Evolutionary conservation across 2,888 invertebrate genomes (phyloP), one percentile per base, ranked within the genome.

Genomic region (Meteorus colon): DNA sequence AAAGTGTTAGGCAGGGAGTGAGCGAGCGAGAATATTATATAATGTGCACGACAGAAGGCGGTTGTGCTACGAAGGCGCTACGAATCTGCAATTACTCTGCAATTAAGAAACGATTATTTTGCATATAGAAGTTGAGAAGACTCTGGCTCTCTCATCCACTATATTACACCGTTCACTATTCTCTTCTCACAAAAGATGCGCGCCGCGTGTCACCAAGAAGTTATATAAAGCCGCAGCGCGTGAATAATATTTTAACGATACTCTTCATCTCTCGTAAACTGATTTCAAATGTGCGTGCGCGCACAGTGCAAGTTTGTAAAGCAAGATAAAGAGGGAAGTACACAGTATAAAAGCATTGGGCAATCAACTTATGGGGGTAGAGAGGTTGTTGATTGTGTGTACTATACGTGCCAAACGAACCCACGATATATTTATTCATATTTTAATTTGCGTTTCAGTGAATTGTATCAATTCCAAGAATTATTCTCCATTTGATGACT

Each of bases 21-120:
- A 73, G 27, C 27, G 5, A 60, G 19, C 51, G 60, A 51, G 59
- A 65, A 41, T 55, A 55, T 55, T 19, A 55, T 55, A 74, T 81
- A 81, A 81, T 79, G 80, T 75, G 76, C 73, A 68, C 73, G 69
- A 73, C 79, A 79, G 79, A 78, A 79, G 79, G 79, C 72, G 77
- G 37, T 55, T 37, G 29, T 65, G 41, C 41, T 8, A 6, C 62
- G 48, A 59, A 37, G 51, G 29, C 63, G 71, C 82, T 82, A 79
- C 82, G 85, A 87, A 87, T 86, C 85, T 83, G 83, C 87, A 88
- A 88, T 88, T 88, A 88, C 87, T 87, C 85, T 78, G 86, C 86
- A 88, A 88, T 88, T 88, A 88, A 88, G 88, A 88, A 88, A 85
- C 88, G 88, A 88, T 88, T 88, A 88, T 88, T 88, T 88, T 87